Evolutionary conservation across 1,140 invertebrate species (phyloP), one percentile per base, ranked within the genome.

Genomic region (Rhopalosiphum padi): DNA sequence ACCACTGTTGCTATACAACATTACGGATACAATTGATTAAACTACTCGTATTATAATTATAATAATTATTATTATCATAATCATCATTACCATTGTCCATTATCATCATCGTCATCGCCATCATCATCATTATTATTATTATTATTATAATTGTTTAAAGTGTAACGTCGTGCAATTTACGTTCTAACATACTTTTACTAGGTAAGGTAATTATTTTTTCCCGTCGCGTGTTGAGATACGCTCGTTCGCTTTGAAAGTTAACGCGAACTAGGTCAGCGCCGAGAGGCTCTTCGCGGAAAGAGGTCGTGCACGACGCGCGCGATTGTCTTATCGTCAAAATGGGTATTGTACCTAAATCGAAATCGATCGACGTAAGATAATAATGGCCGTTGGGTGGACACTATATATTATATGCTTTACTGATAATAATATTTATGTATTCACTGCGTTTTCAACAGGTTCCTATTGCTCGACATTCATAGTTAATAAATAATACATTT

Each of bases 191-290:
- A 89, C 88, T 89, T 89, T 89, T 89, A 89, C n/a, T 30, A 7
- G 35, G 30, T 15, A 30, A 37, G 30, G 46, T 51, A 88, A 88
- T 88, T 88, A 55, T 89, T 89, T 53, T 85, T 86, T 89, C 8
- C n/a, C 18, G n/a, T 89, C 88, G n/a, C 48, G n/a, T 89, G 51
- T 87, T 77, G 60, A 77, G 60, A 85, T 87, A 46, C n/a, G 48
- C 30, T 53, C 18, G 48, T 89, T 23, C 87, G 51, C 88, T 89
- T 89, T 89, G 88, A 89, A 89, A 89, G 88, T 35, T 89, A 89
- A 18, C 48, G 51, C 35, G 5, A 89, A 89, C 88, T 37, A 35
- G 88, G 88, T 89, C 51, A 89, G 88, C 11, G 88, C 88, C 88
- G 51, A 89, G 88, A 89, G 48, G 35, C 48, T 89, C 51, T 55